phyloP scores from a whole-genome alignment of 2,888 invertebrate species.

The Synergus itoensis region DNA sequence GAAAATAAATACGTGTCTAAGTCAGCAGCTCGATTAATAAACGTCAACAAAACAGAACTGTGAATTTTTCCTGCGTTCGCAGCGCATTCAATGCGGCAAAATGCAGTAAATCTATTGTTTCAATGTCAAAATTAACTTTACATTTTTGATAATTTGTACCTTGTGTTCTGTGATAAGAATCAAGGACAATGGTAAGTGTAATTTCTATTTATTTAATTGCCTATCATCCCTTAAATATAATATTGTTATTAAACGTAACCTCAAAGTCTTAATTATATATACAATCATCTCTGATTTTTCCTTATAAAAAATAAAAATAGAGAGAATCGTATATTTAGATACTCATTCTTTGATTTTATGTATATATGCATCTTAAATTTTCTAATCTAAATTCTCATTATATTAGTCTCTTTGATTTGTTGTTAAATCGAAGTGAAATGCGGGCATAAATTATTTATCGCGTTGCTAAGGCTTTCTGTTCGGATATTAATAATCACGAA shows the following conservation, averaged over 20 bases:
- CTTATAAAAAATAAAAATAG: background rate
- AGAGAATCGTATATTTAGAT: background rate
- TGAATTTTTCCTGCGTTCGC: background rate
- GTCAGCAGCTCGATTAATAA: background rate
- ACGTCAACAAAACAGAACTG: background rate
- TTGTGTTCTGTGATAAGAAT: background rate
- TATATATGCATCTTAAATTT: background rate
- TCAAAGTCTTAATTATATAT: background rate
- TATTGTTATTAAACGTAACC: background rate
- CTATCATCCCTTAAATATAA: background rate
- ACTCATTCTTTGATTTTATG: background rate
- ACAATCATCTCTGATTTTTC: background rate
- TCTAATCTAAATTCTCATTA: background rate
- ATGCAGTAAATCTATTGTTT: slow-evolving; percentile 19
- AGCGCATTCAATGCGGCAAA: slow-evolving; percentile 15
- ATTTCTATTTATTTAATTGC: background rate
- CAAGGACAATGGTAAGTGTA: slow-evolving; percentile 3
- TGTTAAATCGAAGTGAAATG: background rate
- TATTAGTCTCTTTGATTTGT: background rate
- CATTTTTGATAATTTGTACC: background rate
- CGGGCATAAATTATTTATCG: background rate
- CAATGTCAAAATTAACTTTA: background rate
- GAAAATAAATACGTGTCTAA: background rate
- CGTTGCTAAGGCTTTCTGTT: background rate
- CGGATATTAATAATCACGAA: background rate